Percentiles rank a stretch among this genome's conserved stretches.
Evolutionary conservation across 2,888 invertebrate species (phyloP).

Genomic region (Adelphocoris suturalis): DNA sequence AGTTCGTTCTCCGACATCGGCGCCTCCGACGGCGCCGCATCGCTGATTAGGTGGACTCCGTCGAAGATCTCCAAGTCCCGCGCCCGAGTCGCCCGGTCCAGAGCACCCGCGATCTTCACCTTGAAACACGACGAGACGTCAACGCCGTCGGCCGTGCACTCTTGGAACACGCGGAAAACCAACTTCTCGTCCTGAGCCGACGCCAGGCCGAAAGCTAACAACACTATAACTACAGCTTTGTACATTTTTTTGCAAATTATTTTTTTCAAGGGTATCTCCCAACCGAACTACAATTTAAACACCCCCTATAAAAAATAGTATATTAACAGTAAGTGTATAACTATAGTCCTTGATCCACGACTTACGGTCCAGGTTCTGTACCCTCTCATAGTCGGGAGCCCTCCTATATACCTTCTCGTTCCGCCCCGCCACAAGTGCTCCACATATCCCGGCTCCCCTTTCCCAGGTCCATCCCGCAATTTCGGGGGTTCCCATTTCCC

Average conservation of each 20-base stretch:
- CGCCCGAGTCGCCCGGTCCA: slow-evolving; percentile 84
- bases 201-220: slow-evolving; percentile 20
- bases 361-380: slow-evolving; percentile 29
- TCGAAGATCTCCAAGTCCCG: slow-evolving; percentile 84
- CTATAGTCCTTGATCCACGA: slow-evolving; percentile 19
- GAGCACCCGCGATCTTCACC: slow-evolving; percentile 87
- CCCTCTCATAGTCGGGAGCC: neutral
- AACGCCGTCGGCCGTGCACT: slow-evolving; percentile 85
- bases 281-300: neutral
- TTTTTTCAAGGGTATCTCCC: neutral
- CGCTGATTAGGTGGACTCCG: slow-evolving; percentile 88
- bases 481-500: slow-evolving; percentile 44
- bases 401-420: slow-evolving; percentile 60
- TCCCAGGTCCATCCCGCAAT: slow-evolving; percentile 23
- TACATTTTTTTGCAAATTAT: slow-evolving; percentile 17
- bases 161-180: slow-evolving; percentile 82
- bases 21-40: slow-evolving; percentile 77
- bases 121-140: slow-evolving; percentile 86
- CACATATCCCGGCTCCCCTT: slow-evolving; percentile 48
- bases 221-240: slow-evolving; percentile 20
- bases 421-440: slow-evolving; percentile 31
- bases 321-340: neutral
- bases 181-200: slow-evolving; percentile 65
- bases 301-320: neutral
- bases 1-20: slow-evolving; percentile 82